These are phyloP conservation scores for Dendrolimus pini DNA, from an alignment of 2,888 invertebrate genomes.

Conservation along the genomic window DNA sequence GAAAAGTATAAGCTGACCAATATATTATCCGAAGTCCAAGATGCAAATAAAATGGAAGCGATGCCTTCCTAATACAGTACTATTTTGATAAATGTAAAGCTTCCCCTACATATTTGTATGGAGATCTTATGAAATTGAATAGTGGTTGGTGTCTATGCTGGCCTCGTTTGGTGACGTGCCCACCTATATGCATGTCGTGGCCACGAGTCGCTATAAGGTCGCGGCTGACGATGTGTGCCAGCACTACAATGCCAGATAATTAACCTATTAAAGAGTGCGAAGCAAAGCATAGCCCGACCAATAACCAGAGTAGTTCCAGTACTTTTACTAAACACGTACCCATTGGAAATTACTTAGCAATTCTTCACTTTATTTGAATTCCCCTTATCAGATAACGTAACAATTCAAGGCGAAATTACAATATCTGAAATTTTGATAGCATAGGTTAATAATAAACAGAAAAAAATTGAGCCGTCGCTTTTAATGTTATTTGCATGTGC, in stretches of 20 bases:
- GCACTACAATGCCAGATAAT: slow-evolving; percentile 72
- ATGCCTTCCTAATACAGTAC: too few relatives aligned
- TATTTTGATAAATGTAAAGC: not conserved
- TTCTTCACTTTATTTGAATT: too few relatives aligned
- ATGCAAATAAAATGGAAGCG: too few relatives aligned
- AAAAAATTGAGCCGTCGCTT: not conserved
- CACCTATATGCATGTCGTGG: slow-evolving; percentile 62
- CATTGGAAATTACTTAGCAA: too few relatives aligned
- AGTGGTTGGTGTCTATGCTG: slow-evolving; percentile 34
- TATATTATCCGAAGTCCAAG: too few relatives aligned
- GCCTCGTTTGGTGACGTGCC: slow-evolving; percentile 51
- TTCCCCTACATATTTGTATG: not conserved
- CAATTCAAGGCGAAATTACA: not conserved
- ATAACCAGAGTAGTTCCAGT: slow-evolving; percentile 51
- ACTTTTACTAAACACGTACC: not conserved
- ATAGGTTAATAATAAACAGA: not conserved
- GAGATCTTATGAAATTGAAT: not conserved
- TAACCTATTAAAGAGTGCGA: slow-evolving; percentile 70
- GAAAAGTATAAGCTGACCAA: too few relatives aligned
- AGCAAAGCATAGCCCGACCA: slow-evolving; percentile 46
- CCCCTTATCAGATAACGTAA: not conserved
- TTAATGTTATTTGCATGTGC: not conserved
- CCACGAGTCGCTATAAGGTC: slow-evolving; percentile 69
- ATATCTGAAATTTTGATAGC: not conserved
- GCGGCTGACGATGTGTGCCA: slow-evolving; percentile 67